phyloP scores from a whole-genome alignment of 2,888 invertebrate species.

The Meliscaeva auricollis region DNA sequence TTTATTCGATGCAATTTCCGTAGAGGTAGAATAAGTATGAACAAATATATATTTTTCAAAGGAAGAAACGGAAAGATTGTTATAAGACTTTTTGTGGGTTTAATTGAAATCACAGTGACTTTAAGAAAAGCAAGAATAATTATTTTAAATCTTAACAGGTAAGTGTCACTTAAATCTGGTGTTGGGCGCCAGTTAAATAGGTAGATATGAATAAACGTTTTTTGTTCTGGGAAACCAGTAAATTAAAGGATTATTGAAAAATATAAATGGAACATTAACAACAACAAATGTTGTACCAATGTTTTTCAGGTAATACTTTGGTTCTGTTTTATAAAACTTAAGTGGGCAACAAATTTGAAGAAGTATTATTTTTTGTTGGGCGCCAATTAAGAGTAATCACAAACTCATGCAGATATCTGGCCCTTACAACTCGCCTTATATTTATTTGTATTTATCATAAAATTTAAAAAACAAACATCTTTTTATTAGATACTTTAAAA shows the following conservation, averaged over 20 bases:
- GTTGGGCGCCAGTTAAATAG: slow-evolving; percentile 29
- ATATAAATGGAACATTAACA: too few relatives aligned
- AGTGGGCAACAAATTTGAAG: background rate
- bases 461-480: too few relatives aligned
- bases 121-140: background rate
- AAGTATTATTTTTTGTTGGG: slow-evolving; percentile 1
- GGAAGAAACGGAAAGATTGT: slow-evolving; percentile 1
- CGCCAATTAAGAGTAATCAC: slow-evolving; percentile 5
- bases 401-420: too few relatives aligned
- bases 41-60: background rate
- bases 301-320: too few relatives aligned
- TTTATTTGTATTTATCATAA: too few relatives aligned
- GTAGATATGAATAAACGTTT: too few relatives aligned
- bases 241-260: too few relatives aligned
- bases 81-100: background rate
- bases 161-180: background rate
- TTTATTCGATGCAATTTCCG: slow-evolving; percentile 19
- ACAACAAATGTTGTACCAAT: too few relatives aligned
- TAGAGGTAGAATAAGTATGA: slow-evolving; percentile 27
- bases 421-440: too few relatives aligned
- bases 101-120: background rate
- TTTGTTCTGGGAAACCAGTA: too few relatives aligned
- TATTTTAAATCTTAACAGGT: background rate
- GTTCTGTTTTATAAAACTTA: too few relatives aligned
- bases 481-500: too few relatives aligned